Evolutionary conservation across 23 tunicate genomes (phyloP), one percentile per base, ranked within the genome.

Genomic region (Trididemnum miniatum): DNA sequence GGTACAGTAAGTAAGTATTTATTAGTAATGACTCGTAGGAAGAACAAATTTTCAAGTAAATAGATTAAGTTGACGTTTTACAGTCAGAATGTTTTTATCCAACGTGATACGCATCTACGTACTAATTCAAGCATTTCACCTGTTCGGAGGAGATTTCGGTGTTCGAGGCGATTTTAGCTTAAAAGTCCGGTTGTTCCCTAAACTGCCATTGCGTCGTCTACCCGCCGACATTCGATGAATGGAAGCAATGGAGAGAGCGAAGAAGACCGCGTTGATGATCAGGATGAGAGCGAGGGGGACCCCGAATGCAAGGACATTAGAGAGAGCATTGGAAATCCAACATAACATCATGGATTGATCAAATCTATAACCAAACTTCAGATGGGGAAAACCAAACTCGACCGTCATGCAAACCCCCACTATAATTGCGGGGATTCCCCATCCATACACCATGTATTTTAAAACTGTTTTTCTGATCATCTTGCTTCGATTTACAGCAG

Each of bases 291-390:
- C 65, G 7, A 93, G 82, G 23, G 98, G 98, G 0, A 84, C 80
- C 1, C 98, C 98, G 44, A 93, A 93, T 1, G 86, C 89, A 26
- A 93, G 59, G 24, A 93, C 0, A 65, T 93, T 93, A n/a, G 98
- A 60, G 15, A 76, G 65, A 60, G 87, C 69, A 62, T 93, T 93
- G 7, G 98, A 83, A 37, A 93, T 93, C 98, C 98, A 93, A 83
- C 98, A 93, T 1, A 81, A 22, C 33, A 76, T 32, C 23, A 64
- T 23, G 0, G 59, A 7, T 31, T 87, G 87, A 30, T 88, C 89
- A 50, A 35, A 76, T 20, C 49, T 51, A 74, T 93, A 93, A 20
- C 98, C 98, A 51, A 93, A 71, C 20, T 65, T 23, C 0, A 88
- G 23, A 20, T 38, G 22, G 27, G 87, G 82, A 23, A 75, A 65